Percentiles rank a stretch among this genome's conserved stretches.
phyloP scores from a whole-genome alignment of 2,797 vertebrate genomes.

The Iguana delicatissima region DNA sequence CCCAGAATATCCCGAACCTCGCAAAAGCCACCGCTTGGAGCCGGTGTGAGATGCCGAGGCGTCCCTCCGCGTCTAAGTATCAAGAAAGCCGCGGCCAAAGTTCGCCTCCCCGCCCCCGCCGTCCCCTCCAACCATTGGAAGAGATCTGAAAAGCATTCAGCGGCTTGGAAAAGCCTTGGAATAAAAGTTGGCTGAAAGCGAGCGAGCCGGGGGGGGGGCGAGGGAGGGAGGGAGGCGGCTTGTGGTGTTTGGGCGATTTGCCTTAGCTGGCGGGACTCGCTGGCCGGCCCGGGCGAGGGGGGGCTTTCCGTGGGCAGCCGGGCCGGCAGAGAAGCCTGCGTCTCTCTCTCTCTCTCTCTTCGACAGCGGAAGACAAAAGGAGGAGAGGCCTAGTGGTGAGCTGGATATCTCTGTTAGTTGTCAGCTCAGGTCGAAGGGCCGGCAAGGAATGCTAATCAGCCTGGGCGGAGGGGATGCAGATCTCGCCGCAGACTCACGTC shows the following conservation, averaged over 20 bases:
- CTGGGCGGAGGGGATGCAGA: conserved; percentile 66
- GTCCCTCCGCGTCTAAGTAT: neutral
- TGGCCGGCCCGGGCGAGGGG: neutral
- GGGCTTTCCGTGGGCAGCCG: neutral
- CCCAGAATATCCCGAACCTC: no score
- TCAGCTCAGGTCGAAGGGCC: conserved; percentile 91
- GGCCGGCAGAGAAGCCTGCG: conserved; percentile 79
- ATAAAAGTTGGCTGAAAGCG: neutral
- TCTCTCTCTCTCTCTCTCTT: conserved; percentile 82
- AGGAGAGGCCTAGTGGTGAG: conserved; percentile 86
- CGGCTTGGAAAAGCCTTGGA: neutral
- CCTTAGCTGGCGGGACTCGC: neutral
- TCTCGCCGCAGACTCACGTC: conserved; percentile 37
- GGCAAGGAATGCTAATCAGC: conserved; percentile 93
- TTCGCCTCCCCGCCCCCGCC: conserved; percentile 29
- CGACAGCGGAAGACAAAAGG: conserved; percentile 85
- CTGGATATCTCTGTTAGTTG: conserved; percentile 97
- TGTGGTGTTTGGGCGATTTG: neutral
- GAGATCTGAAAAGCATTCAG: neutral
- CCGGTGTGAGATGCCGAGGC: conserved; percentile 24
- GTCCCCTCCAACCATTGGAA: conserved; percentile 36
- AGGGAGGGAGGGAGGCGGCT: neutral
- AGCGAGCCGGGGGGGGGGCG: neutral
- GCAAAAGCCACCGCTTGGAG: neutral
- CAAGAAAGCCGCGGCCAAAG: conserved; percentile 40